A percentile compares a stretch with the other conserved stretches of the same genome.
Conservation (phyloP, 2,113 vertebrate genomes). For the Ctenomys sociabilis region DNA sequence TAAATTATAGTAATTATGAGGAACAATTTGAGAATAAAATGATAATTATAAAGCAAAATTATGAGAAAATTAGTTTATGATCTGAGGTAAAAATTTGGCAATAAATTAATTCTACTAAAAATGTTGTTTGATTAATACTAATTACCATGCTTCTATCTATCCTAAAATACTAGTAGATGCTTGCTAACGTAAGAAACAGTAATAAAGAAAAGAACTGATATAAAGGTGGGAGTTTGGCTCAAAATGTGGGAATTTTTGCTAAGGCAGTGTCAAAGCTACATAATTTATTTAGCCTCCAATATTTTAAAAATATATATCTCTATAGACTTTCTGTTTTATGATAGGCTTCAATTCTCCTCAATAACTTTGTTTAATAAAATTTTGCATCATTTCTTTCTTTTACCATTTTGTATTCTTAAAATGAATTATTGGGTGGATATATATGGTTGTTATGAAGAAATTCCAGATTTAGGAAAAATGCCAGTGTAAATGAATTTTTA, state of each 20-base stretch:
- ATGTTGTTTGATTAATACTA: neutral
- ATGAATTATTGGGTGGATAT: fast-evolving
- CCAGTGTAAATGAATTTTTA: neutral
- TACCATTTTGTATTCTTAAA: no score
- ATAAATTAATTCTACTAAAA: neutral
- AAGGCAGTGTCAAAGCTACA: neutral
- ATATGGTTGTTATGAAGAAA: neutral
- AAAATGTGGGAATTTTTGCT: neutral
- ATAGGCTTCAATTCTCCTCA: neutral
- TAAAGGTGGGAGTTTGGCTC: neutral
- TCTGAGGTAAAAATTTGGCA: neutral
- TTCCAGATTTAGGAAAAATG: neutral
- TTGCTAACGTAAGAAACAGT: neutral
- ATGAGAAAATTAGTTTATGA: neutral
- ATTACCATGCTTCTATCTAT: neutral
- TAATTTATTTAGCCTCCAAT: neutral
- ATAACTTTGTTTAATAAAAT: no score
- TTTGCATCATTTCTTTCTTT: no score
- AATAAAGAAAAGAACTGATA: neutral
- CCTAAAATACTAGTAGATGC: neutral
- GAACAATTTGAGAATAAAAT: neutral
- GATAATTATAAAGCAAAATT: neutral
- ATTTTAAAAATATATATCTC: neutral
- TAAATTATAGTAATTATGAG: neutral
- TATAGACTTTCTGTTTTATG: neutral